Conservation (phyloP, 2,797 vertebrate species). For the Danionella dracula region DNA sequence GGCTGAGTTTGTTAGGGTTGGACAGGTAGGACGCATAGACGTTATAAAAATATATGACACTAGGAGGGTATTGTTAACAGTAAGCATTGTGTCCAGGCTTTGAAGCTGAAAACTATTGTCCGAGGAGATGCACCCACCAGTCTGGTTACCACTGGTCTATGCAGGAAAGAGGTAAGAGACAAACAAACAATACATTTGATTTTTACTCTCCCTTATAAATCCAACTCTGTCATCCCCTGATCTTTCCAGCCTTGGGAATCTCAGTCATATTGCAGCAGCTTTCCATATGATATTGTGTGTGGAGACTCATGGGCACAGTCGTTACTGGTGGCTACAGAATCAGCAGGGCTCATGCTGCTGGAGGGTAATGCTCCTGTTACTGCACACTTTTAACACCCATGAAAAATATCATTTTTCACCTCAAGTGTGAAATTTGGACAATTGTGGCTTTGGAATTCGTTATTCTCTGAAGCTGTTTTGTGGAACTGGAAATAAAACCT, state of each 20-base stretch:
- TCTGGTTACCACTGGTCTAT: conserved; percentile 84
- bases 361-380: conserved; percentile 69
- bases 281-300: conserved; percentile 87
- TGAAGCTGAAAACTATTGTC: conserved; percentile 95
- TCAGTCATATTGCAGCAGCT: conserved; percentile 91
- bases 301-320: conserved; percentile 96
- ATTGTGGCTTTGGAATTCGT: no score
- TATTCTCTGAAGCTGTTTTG: no score
- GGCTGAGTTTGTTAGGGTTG: conserved; percentile 92
- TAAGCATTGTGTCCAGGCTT: conserved; percentile 67
- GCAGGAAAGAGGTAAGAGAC: conserved; percentile 85
- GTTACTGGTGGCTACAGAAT: conserved; percentile 87
- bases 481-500: no score
- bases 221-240: conserved; percentile 36
- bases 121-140: conserved; percentile 87
- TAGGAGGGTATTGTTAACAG: neutral
- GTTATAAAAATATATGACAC: neutral
- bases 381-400: neutral
- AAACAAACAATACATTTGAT: neutral
- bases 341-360: conserved; percentile 87
- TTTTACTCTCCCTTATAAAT: neutral
- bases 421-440: no score
- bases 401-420: no score
- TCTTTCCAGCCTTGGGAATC: conserved; percentile 92
- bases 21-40: conserved; percentile 73